Base-by-base conservation (phyloP, 1,140 invertebrate genomes). In the Campodea augens region DNA sequence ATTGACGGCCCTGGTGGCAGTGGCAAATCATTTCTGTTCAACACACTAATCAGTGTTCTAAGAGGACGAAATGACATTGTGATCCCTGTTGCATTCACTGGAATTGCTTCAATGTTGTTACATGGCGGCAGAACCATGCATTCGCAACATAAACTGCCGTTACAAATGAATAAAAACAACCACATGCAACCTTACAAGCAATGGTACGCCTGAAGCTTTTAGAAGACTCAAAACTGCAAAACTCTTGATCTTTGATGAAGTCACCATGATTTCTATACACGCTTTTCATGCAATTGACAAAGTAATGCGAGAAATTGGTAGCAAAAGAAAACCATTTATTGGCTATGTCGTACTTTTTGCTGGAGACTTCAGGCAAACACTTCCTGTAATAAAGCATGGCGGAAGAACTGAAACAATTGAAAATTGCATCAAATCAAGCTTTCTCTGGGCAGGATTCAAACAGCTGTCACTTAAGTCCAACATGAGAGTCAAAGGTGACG, bases 361-460 rank as follows among this genome's bases (percentile, higher is more conserved):
- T 10, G 52, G 54, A 37, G 55, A 57, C 49, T 59, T 59, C 41
- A 23, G 57, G 10, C 52, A 60, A 52, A 56, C 44, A 38, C 42
- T 60, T 29, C 54, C 57, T 25, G 49, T 59, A 13, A 51, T 60
- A 20, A 15, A 23, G 12, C 10, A 43, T 41, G 42, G 41, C 15
- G 51, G 45, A 18, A 23, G 39, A 23, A 50, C 47, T 5, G 51
- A 57, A 41, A 46, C 48, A 47, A 38, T 55, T 1, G 46, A 57
- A 47, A 49, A 50, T 37, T 57, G 49, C 44, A 45, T 60, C 7
- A 59, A 55, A 44, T 48, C 25, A 3, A 52, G 49, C 20, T 13
- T 21, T 19, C 47, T 55, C 21, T 49, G 48, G 48, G 7, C 25
- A 25, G 22, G n/a, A 21, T 20, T 43, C 22, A 27, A 12, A n/a